Base-by-base conservation (phyloP, 2,113 vertebrate genomes). In the Oryzias celebensis region DNA sequence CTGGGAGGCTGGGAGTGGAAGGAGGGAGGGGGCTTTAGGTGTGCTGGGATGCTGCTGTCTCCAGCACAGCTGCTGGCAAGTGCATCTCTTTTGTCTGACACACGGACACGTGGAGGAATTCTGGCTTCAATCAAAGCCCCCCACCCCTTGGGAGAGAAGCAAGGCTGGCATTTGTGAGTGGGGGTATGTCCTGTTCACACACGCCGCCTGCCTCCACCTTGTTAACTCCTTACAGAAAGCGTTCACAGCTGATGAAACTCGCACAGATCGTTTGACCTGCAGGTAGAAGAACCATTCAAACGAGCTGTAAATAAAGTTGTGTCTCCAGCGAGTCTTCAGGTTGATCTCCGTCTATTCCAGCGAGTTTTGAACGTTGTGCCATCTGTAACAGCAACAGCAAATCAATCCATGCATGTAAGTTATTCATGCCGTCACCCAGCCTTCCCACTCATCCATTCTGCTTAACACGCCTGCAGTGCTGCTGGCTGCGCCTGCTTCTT, bases 101-200 rank as follows among this genome's bases (percentile, higher is more conserved):
- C 75, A 71, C 71, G 52, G 36, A 72, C 66, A 75, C 82, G 85
- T 90, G 78, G 87, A 90, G 92, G 92, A 93, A 92, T 93, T 88
- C 91, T 90, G 87, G 88, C 87, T 87, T 83, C 73, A 55, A 59
- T 81, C 67, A 49, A 78, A 74, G 77, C 69, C 71, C 77, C 36
- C 36, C 36, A 8, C 36, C 87, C 86, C 77, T 64, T 73, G 85
- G 85, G 89, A 84, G 80, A 69, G 75, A 42, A 64, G 72, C 64
- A 65, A 69, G 75, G 81, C 88, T 88, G 88, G 78, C 78, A 83
- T 81, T 82, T 67, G 53, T 80, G 77, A 86, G 85, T 80, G 75
- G 80, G 80, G 47, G 47, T 18, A 48, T 12, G n/a, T 48, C 47
- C 45, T 47, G 76, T 17, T 14, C 24, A 31, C 51, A 8, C 51